Base-by-base conservation (phyloP, 2,888 invertebrate genomes). In the Hyposoter didymator region DNA sequence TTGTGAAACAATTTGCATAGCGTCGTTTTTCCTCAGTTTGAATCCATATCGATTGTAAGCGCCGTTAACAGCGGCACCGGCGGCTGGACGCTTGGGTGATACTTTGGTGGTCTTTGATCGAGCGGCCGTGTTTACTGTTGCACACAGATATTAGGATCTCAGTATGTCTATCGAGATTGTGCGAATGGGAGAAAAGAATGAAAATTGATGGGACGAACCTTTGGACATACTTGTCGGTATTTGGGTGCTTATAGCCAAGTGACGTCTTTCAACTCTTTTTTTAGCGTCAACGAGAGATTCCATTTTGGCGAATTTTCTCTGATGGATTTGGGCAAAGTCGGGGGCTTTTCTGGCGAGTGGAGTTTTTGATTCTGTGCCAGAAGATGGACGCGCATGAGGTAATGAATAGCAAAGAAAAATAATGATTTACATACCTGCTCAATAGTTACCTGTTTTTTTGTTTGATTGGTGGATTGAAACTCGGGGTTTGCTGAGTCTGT, bases 271-370 rank as follows among this genome's bases (percentile, higher is more conserved):
- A 39, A 93, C 82, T 70, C 94, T 87, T 85, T 89, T 90, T 69
- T 90, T 92, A 3, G 90, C 91, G 90, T 97, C 96, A 62, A 95
- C 93, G 19, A 97, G 91, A 17, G 96, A 96, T 94, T 97, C 96
- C 96, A 97, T 96, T 93, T 95, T 95, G 43, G 95, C 95, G 90
- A 96, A 96, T 76, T 95, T 95, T 89, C 95, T 95, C 91, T 96
- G 95, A 90, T 97, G 97, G 75, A 97, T 95, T 5, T 95, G 95
- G 0, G 96, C 95, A 92, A 97, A 97, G 94, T 97, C 96, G 0
- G 97, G 97, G 91, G 96, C 92, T 93, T 95, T 96, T 6, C 94
- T 95, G 67, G 95, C 81, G 0, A 86, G 79, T 14, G 89, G 89
- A 22, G 87, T 87, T 73, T 90, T 92, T n/a, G 43, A n/a, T 19